Evolutionary conservation across 2,888 invertebrate species (phyloP).

Genomic region (Chalcosyrphus nemorum): DNA sequence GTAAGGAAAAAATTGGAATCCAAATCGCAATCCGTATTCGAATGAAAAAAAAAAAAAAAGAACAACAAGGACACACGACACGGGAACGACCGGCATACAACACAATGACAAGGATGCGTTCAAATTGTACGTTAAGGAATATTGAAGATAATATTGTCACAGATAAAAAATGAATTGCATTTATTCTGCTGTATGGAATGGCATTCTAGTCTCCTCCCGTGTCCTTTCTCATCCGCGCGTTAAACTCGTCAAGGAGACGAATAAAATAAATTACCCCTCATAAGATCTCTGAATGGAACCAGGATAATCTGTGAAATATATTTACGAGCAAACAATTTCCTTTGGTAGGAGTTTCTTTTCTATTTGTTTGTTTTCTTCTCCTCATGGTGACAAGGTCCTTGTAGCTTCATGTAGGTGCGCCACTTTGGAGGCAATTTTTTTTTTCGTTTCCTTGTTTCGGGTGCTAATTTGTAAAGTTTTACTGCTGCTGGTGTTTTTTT

Average conservation of each 20-base stretch:
- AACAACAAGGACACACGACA: not conserved
- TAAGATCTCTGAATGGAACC: conserved; percentile 12
- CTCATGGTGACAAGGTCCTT: not conserved
- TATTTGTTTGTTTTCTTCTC: not conserved
- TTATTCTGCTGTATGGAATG: conserved; percentile 1
- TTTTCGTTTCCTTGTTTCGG: not conserved
- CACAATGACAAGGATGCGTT: conserved; percentile 32
- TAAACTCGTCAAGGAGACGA: conserved; percentile 19
- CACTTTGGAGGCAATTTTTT: not conserved
- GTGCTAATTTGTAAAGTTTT: conserved; percentile 41
- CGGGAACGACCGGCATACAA: not conserved
- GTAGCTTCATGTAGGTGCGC: not conserved
- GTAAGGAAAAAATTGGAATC: conserved; percentile 49
- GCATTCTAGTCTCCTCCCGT: not conserved
- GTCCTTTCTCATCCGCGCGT: not conserved
- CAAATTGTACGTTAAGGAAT: not conserved
- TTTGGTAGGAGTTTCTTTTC: not conserved
- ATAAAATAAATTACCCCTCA: conserved; percentile 33
- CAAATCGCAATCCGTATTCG: conserved; percentile 29
- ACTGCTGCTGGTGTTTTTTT: too few species aligned
- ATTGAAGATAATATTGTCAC: conserved; percentile 44
- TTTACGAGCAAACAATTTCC: conserved; percentile 28
- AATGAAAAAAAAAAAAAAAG: not conserved
- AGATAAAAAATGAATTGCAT: conserved; percentile 62
- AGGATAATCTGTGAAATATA: conserved; percentile 28